These are phyloP conservation scores for Diploscapter pachys DNA, from an alignment of 1,140 invertebrate species.

Conservation along the genomic window DNA sequence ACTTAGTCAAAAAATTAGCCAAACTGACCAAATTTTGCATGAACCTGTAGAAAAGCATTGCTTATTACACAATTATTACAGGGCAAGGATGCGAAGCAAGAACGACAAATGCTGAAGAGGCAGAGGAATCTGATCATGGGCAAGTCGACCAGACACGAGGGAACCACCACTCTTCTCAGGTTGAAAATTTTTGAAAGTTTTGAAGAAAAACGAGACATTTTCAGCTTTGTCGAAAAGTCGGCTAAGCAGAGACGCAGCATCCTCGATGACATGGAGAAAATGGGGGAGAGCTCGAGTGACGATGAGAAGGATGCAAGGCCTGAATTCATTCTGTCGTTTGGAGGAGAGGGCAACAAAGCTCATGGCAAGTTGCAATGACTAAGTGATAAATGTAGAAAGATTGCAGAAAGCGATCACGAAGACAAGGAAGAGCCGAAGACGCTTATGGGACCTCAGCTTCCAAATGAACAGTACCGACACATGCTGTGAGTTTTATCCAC, in stretches of 20 bases:
- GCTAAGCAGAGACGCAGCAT: conserved; percentile 11
- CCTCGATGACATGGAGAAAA: conserved; percentile 7
- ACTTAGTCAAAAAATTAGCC: no score
- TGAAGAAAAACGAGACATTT: no score
- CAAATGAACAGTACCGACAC: conserved; percentile 44
- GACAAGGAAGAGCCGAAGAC: neutral
- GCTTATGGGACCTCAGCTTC: conserved; percentile 38
- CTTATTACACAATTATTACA: conserved; percentile 31
- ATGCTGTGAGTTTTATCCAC: conserved; percentile 33
- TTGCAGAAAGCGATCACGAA: conserved; percentile 16
- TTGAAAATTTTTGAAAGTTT: conserved; percentile 13
- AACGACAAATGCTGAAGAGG: conserved; percentile 45
- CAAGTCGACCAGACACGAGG: conserved; percentile 40
- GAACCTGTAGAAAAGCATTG: no score
- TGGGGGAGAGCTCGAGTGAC: conserved; percentile 36
- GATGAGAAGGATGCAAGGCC: conserved; percentile 42
- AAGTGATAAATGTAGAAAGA: neutral
- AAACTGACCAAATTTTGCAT: no score
- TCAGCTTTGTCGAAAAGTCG: neutral
- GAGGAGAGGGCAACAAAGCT: conserved; percentile 26
- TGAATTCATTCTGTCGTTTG: conserved; percentile 54
- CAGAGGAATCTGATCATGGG: conserved; percentile 44
- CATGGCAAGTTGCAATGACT: no score
- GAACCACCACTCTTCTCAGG: conserved; percentile 48
- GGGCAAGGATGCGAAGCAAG: conserved; percentile 52